Evolutionary conservation across 2,113 vertebrate genomes (phyloP).

Genomic region (Archocentrus centrarchus): DNA sequence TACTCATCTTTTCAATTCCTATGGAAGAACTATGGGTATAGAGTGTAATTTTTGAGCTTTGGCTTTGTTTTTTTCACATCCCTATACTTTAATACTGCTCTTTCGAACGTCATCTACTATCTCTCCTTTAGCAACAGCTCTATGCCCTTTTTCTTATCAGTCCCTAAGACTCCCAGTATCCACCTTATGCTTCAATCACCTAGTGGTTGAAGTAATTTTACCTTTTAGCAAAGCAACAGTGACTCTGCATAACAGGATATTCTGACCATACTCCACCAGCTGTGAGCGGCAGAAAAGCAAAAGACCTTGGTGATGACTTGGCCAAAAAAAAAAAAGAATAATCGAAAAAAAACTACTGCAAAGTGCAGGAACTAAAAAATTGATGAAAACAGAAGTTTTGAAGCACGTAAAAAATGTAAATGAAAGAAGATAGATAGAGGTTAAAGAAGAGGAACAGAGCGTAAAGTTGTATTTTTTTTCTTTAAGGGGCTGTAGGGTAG

Average conservation of each 20-base stretch:
- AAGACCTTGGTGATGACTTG: background rate
- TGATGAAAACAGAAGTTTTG: background rate
- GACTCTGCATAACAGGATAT: constrained; percentile 5
- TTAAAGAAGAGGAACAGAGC: background rate
- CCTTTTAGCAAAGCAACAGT: background rate
- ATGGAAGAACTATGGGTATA: no score
- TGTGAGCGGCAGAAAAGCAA: background rate
- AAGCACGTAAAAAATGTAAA: background rate
- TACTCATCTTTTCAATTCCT: no score
- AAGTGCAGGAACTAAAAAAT: background rate
- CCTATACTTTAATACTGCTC: no score
- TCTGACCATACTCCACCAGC: background rate
- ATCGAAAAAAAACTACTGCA: background rate
- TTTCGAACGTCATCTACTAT: background rate
- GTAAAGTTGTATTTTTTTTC: background rate
- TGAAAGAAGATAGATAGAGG: background rate
- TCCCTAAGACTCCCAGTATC: background rate
- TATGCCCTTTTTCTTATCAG: background rate
- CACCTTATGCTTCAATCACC: background rate
- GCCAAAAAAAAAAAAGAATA: background rate
- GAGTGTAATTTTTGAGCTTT: no score
- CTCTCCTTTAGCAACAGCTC: background rate
- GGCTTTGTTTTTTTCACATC: no score
- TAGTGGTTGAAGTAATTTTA: background rate
- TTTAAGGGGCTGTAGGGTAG: background rate